phyloP scores from a whole-genome alignment of 2,888 invertebrate species.

The Protonemura montana region DNA sequence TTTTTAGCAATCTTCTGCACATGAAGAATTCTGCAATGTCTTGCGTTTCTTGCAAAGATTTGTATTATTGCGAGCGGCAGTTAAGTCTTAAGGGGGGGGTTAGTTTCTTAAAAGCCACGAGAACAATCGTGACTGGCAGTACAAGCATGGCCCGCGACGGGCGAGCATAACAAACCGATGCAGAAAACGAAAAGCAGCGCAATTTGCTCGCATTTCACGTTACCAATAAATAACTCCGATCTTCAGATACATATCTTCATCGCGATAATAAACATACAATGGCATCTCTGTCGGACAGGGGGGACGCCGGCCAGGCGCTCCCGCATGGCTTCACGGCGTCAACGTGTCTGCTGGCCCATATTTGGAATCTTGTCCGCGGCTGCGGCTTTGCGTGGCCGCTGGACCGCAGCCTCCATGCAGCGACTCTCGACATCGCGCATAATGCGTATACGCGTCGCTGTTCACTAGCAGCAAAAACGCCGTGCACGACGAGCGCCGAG shows the following conservation, averaged over 20 bases:
- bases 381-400: not conserved
- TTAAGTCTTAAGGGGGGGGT: not conserved
- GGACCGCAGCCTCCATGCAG: not conserved
- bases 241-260: slow-evolving; percentile 12
- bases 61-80: not conserved
- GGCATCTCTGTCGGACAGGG: not conserved
- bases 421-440: not conserved
- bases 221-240: not conserved
- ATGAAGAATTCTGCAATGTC: not conserved
- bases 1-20: not conserved
- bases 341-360: not conserved
- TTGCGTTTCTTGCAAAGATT: not conserved
- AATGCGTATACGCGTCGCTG: not conserved
- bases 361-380: not conserved
- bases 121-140: not conserved
- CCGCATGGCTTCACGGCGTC: not conserved
- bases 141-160: not conserved
- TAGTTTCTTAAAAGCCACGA: not conserved
- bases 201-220: slow-evolving; percentile 12
- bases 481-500: not conserved
- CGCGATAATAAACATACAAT: not conserved
- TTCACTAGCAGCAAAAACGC: not conserved
- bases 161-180: not conserved
- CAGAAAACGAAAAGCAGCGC: not conserved
- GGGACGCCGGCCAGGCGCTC: not conserved